phyloP scores from a whole-genome alignment of 2,797 vertebrate genomes.

The Semotilus atromaculatus region DNA sequence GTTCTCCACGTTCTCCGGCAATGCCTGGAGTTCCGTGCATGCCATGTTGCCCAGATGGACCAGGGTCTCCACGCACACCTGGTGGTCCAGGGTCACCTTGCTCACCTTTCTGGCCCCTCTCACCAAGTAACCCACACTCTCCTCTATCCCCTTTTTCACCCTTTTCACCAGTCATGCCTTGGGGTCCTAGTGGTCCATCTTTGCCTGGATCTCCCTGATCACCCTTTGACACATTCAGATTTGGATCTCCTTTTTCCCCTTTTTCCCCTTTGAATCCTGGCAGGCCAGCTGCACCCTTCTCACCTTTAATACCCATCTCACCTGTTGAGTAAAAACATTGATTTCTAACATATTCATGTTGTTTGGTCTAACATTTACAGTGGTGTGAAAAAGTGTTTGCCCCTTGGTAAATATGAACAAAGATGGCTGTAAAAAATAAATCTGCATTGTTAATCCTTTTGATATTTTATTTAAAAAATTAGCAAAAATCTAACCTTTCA shows the following conservation, averaged over 20 bases:
- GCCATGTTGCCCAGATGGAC: constrained; percentile 83
- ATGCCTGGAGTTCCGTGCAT: constrained; percentile 79
- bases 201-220: constrained; percentile 88
- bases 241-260: constrained; percentile 86
- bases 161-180: constrained; percentile 81
- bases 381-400: no score
- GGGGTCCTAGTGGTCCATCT: constrained; percentile 77
- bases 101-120: constrained; percentile 86
- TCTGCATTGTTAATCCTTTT: no score
- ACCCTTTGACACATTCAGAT: constrained; percentile 88
- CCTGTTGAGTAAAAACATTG: constrained; percentile 72
- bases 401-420: no score
- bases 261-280: constrained; percentile 84
- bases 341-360: background rate
- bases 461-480: no score
- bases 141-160: constrained; percentile 90
- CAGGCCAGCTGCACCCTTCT: constrained; percentile 83
- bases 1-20: constrained; percentile 82
- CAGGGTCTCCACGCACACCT: constrained; percentile 87
- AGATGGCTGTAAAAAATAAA: no score
- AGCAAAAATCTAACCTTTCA: no score
- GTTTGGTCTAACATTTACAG: background rate
- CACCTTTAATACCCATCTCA: constrained; percentile 87
- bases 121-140: constrained; percentile 81
- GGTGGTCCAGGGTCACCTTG: constrained; percentile 82